Evolutionary conservation across 2,888 invertebrate genomes (phyloP), one percentile per base, ranked within the genome.

Genomic region (Eristalis tenax): DNA sequence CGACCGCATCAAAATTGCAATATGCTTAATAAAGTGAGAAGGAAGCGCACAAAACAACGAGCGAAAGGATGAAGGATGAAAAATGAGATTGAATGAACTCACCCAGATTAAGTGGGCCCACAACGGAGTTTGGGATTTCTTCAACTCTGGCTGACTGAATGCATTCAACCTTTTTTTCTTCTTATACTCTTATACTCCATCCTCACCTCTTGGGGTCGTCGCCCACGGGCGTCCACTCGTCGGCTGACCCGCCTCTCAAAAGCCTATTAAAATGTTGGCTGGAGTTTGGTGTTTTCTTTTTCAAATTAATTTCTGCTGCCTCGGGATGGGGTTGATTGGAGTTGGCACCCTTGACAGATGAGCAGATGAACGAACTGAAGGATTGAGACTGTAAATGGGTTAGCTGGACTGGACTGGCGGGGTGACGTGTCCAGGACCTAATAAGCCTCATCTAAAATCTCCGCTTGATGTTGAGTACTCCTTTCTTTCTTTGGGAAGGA

Each of bases 1-100:
- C 43, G 86, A 78, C 86, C 83, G 74, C 86, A 86, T 83, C 78
- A 74, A 86, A 78, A 78, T 78, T 86, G 86, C 83, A 86, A 86
- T 82, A 86, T 83, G 83, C 77, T 82, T 77, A 83, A 81, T 81
- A 83, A 61, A 78, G 65, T 66, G 11, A 61, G 35, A 64, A 63
- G 43, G 26, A 70, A 8, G 0, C n/a, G 0, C n/a, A 68, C 40
- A 15, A 38, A 63, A 50, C 50, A 59, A 23, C 28, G 6, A n/a
- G 59, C 8, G 23, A 43, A 57, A 79, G 32, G 66, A 61, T 32
- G 50, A 61, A 43, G 73, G 65, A 73, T 3, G 38, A 63, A 66
- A 73, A 71, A 43, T 59, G 40, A 35, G 50, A 69, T 57, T 70
- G 69, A 57, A 81, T 69, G 38, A 64, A 69, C 28, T 75, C 38